Conservation (phyloP, 2,113 vertebrate genomes). For the Bettongia penicillata region DNA sequence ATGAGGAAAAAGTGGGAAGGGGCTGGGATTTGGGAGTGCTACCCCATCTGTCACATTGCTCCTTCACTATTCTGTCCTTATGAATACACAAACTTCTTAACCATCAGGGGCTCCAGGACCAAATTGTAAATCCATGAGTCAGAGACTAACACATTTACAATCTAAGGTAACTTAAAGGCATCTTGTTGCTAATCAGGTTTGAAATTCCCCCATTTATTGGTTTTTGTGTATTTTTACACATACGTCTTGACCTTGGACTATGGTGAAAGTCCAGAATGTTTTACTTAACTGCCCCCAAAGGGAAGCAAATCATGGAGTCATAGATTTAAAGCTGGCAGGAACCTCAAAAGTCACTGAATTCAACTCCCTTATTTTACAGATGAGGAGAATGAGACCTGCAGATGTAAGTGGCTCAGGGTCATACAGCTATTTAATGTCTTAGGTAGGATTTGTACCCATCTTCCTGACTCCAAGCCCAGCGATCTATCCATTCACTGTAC, state of each 20-base stretch:
- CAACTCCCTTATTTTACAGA: background rate
- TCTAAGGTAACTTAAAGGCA: constrained; percentile 3
- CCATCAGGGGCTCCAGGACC: constrained; percentile 24
- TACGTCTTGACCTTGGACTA: background rate
- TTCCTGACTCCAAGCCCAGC: background rate
- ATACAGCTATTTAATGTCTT: background rate
- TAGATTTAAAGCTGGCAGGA: background rate
- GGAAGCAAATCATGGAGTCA: background rate
- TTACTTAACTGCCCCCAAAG: constrained; percentile 27
- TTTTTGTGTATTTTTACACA: background rate
- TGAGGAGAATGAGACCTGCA: background rate
- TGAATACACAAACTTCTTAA: constrained; percentile 11
- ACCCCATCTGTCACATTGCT: constrained; percentile 8
- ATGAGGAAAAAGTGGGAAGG: background rate
- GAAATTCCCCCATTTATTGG: background rate
- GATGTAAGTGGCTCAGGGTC: background rate
- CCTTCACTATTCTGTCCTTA: constrained; percentile 29
- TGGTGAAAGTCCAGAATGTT: background rate
- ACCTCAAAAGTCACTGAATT: background rate
- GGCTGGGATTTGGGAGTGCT: constrained; percentile 23
- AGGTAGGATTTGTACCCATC: background rate
- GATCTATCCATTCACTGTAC: background rate
- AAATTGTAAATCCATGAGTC: constrained; percentile 10
- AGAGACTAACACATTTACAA: constrained; percentile 44
- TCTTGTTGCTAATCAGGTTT: background rate